These are phyloP conservation scores for Phalloptychus januarius DNA, from an alignment of 2,797 vertebrate genomes.

Conservation along the genomic window DNA sequence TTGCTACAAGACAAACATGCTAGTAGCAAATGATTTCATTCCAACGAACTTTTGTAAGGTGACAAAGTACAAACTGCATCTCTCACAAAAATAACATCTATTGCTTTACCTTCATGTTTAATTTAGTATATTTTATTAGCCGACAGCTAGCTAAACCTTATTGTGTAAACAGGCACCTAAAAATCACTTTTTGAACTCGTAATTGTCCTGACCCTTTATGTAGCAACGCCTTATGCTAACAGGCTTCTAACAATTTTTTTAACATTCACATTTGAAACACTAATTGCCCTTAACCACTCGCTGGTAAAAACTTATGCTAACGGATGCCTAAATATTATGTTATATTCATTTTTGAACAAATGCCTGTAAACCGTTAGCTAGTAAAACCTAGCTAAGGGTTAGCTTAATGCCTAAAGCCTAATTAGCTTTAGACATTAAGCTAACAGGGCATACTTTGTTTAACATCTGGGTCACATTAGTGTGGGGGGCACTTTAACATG, in stretches of 20 bases:
- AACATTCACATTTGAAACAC: not conserved
- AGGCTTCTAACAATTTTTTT: not conserved
- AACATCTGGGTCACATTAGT: constrained; percentile 34
- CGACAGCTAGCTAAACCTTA: not conserved
- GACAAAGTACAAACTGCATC: constrained; percentile 5
- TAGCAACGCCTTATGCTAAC: not conserved
- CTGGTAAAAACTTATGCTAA: not conserved
- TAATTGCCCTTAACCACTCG: constrained; percentile 6
- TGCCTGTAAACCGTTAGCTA: not conserved
- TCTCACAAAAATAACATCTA: not conserved
- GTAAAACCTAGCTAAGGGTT: not conserved
- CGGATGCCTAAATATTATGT: not conserved
- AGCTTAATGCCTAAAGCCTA: no score
- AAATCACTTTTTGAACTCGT: not conserved
- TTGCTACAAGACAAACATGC: not conserved
- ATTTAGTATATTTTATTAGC: not conserved
- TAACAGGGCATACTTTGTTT: not conserved
- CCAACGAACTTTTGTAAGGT: not conserved
- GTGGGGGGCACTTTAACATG: not conserved
- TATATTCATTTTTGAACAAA: not conserved
- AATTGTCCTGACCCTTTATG: constrained; percentile 1
- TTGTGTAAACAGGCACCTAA: not conserved
- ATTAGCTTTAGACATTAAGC: not conserved
- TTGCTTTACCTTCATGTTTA: not conserved
- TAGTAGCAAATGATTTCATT: not conserved